A percentile compares a stretch with the other conserved stretches of the same genome.
Conservation (phyloP, 2,888 invertebrate genomes). For the Polietes domitor region DNA sequence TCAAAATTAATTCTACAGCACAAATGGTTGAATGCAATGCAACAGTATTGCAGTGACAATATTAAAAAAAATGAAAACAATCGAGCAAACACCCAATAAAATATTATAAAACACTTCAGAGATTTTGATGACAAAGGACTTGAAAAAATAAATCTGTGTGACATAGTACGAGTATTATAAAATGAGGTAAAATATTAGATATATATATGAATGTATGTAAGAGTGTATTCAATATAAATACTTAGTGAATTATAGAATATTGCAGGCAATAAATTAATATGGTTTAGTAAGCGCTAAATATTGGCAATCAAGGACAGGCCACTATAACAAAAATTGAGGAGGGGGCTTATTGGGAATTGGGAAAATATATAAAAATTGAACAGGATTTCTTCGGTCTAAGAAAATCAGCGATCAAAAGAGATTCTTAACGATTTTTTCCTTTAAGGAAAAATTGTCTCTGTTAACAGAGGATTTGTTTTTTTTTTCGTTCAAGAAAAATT, state of each 20-base stretch:
- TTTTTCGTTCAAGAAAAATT: too few species aligned
- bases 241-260: conserved; percentile 46
- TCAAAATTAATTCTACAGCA: conserved; percentile 49
- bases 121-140: conserved; percentile 44
- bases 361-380: too few species aligned
- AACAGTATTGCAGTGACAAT: conserved; percentile 31
- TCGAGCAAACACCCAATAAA: not conserved
- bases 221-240: conserved; percentile 22
- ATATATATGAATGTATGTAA: not conserved
- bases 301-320: not conserved
- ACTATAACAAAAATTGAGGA: conserved; percentile 25
- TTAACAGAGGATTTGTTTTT: too few species aligned
- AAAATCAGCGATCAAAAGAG: too few species aligned
- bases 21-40: conserved; percentile 22
- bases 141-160: conserved; percentile 25
- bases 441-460: too few species aligned
- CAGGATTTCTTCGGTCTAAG: too few species aligned
- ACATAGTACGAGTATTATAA: conserved; percentile 60
- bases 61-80: conserved; percentile 37
- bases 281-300: conserved; percentile 16
- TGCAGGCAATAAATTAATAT: conserved; percentile 15
- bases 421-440: too few species aligned
- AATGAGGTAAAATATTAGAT: conserved; percentile 32
- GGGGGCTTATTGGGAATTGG: too few species aligned
- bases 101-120: conserved; percentile 56